Evolutionary conservation across 2,113 vertebrate genomes (phyloP).

Genomic region (Prunella himalayana): DNA sequence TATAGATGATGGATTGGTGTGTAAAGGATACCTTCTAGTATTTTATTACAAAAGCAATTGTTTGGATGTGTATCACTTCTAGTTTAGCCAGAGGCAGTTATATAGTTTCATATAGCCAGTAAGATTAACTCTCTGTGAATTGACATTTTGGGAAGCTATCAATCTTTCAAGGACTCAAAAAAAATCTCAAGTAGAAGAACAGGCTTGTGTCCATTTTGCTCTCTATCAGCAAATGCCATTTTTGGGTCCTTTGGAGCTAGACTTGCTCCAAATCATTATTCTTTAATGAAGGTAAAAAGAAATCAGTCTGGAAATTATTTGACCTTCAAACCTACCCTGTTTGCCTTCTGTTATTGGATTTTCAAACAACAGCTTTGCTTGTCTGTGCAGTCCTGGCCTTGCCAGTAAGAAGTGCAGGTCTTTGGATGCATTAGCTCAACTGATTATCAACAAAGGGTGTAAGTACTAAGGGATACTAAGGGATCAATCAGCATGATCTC

Average conservation of each 20-base stretch:
- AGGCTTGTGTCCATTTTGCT: neutral
- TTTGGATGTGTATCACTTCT: slow-evolving; percentile 14
- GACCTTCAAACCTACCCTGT: neutral
- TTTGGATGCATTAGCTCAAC: neutral
- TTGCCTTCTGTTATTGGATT: neutral
- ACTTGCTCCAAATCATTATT: neutral
- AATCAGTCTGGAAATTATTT: neutral
- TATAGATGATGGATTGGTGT: neutral
- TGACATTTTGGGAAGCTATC: neutral
- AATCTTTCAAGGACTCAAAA: neutral
- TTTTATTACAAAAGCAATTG: slow-evolving; percentile 19
- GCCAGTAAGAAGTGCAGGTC: neutral
- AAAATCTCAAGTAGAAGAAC: neutral
- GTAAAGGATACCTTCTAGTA: neutral
- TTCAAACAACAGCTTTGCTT: neutral
- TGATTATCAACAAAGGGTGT: neutral
- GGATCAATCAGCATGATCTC: neutral
- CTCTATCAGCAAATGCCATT: neutral
- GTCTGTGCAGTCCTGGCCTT: neutral
- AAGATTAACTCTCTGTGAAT: neutral
- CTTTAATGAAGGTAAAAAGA: neutral
- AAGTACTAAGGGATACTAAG: neutral
- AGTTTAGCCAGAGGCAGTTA: neutral
- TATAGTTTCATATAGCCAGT: neutral
- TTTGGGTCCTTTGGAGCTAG: neutral